A percentile compares a stretch with the other conserved stretches of the same genome.
Conservation (phyloP, 2,888 invertebrate species). For the Leptinotarsa juncta region DNA sequence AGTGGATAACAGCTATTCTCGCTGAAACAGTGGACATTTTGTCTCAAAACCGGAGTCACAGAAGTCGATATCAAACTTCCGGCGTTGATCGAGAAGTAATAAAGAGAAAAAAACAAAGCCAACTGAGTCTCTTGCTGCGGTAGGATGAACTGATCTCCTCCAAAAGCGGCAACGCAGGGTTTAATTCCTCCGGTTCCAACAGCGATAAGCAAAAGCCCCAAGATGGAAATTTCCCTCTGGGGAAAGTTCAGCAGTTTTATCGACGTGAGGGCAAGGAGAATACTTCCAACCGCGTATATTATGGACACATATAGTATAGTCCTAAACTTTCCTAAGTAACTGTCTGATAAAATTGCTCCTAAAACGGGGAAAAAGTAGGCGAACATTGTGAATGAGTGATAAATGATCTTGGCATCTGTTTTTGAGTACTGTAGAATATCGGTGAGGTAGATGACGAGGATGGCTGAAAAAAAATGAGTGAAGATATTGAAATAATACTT, state of each 20-base stretch:
- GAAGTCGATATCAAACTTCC: conserved; percentile 91
- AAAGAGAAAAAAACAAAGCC: conserved; percentile 91
- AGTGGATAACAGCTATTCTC: conserved; percentile 82
- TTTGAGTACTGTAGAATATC: conserved; percentile 80
- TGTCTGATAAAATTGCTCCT: conserved; percentile 95
- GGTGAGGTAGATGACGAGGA: conserved; percentile 90
- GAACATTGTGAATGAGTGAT: conserved; percentile 89
- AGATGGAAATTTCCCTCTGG: conserved; percentile 63
- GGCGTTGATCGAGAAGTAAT: conserved; percentile 93
- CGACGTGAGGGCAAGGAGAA: conserved; percentile 79
- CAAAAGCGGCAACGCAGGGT: conserved; percentile 95
- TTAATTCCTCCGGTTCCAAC: conserved; percentile 96
- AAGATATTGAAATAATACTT: too few relatives aligned
- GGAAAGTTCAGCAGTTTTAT: conserved; percentile 73
- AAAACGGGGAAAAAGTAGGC: conserved; percentile 90
- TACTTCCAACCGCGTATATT: conserved; percentile 86
- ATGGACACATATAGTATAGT: conserved; percentile 92
- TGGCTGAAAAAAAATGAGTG: conserved; percentile 74
- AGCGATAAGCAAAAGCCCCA: conserved; percentile 82
- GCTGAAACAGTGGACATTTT: conserved; percentile 81
- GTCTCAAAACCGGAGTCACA: conserved; percentile 87
- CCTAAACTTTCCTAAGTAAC: conserved; percentile 88
- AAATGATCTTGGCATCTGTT: conserved; percentile 84
- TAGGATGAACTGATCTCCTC: conserved; percentile 91
- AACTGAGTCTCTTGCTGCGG: conserved; percentile 84